Base-by-base conservation (phyloP, 2,797 vertebrate genomes). In the Pogoniulus pusillus region DNA sequence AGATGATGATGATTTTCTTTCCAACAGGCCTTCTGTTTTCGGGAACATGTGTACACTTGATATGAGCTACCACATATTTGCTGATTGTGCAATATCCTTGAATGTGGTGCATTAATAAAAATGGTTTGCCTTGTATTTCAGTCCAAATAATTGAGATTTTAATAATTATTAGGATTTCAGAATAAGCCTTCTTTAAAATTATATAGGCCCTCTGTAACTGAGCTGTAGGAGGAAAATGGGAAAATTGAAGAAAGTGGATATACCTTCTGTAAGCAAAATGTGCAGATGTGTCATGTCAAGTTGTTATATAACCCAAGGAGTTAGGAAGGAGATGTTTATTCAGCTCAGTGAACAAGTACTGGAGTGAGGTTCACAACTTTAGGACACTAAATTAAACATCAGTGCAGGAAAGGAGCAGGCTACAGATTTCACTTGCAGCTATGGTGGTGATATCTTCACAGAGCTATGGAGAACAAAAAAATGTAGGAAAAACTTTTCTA, bases 311-410 rank as follows among this genome's bases (percentile, higher is more conserved):
- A 95, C 55, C 39, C 34, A 68, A 82, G 39, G 80, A 89, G 82
- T 85, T 71, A 65, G 57, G 39, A 57, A 92, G 62, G 53, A 81
- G 30, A 76, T 82, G 23, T 87, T 90, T 90, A 57, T 91, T 76
- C 76, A 73, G 80, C 74, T 87, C 87, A 93, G 27, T 87, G 85
- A 92, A 27, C 77, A 81, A 75, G 69, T 47, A 10, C 39, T 75
- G 34, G 70, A 87, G 55, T 80, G 70, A 74, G 59, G 51, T 89
- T 94, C 37, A 41, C 14, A 91, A 85, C 91, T 92, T 75, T 6
- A 94, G 73, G 55, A 70, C 27, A 73, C 71, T 93, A 87, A 91
- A 92, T 92, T 85, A 92, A 94, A 78, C 64, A 79, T 70, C 53
- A 66, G 23, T 60, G 35, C n/a, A 71, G 73, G 62, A 74, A 81